Evolutionary conservation across 23 tunicate genomes (phyloP).

Genomic region (Halocynthia aurantium): DNA sequence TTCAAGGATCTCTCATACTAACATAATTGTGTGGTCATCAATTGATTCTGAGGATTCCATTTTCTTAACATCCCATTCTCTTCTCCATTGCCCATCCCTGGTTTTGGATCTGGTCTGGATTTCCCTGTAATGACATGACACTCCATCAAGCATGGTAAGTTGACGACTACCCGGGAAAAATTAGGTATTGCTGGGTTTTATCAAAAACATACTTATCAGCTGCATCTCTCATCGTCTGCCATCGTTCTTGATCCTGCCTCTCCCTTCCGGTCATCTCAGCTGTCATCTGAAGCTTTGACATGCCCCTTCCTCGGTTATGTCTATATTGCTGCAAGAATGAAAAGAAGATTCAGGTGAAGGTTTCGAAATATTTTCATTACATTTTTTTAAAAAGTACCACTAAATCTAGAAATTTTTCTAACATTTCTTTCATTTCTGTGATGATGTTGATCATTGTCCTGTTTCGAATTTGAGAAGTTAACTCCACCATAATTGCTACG

Average conservation of each 20-base stretch:
- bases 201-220: slow-evolving; percentile 43
- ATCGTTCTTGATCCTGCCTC: slow-evolving; percentile 67
- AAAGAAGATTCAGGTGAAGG: background rate
- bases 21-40: no score
- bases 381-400: background rate
- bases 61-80: slow-evolving; percentile 85
- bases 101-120: slow-evolving; percentile 45
- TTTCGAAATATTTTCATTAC: background rate
- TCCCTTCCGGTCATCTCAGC: slow-evolving; percentile 76
- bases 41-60: background rate
- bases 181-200: no score
- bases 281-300: slow-evolving; percentile 35
- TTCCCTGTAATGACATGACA: background rate
- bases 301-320: background rate
- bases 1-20: no score
- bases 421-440: no score
- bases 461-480: slow-evolving; percentile 7
- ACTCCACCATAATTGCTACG: slow-evolving; percentile 20
- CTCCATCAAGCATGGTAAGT: no score
- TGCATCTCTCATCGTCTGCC: slow-evolving; percentile 76
- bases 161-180: no score
- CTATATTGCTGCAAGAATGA: background rate
- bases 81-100: slow-evolving; percentile 55
- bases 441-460: background rate
- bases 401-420: background rate